phyloP scores from a whole-genome alignment of 2,797 vertebrate species.

The Phylloscopus collybita region DNA sequence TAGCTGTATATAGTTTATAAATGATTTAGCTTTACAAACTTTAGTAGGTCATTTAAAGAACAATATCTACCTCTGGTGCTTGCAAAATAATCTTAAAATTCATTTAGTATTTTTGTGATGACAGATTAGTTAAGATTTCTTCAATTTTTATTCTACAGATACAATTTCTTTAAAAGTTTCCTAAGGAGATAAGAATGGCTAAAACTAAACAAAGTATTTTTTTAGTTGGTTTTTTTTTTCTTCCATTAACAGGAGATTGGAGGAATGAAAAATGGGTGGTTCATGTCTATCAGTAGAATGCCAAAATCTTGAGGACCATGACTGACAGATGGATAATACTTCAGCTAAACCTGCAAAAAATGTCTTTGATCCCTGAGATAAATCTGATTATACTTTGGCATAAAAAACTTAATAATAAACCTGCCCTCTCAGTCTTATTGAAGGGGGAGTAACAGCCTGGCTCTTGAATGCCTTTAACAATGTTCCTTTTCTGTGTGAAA shows the following conservation, averaged over 20 bases:
- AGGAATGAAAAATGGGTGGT: not conserved
- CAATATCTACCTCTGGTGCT: not conserved
- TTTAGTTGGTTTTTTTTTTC: not conserved
- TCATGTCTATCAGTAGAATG: not conserved
- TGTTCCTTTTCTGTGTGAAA: not conserved
- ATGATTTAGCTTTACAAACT: conserved; percentile 38
- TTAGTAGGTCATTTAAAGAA: conserved; percentile 48
- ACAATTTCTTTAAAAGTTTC: not conserved
- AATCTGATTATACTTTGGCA: not conserved
- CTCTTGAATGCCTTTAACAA: not conserved
- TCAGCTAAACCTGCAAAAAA: not conserved
- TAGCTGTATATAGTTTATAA: conserved; percentile 13
- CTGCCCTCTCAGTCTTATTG: not conserved
- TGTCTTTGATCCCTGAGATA: not conserved
- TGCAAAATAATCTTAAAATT: not conserved
- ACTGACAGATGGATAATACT: not conserved
- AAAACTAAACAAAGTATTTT: not conserved
- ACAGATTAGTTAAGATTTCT: not conserved
- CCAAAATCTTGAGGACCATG: not conserved
- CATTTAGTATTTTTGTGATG: not conserved
- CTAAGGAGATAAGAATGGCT: not conserved
- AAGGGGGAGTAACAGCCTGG: not conserved
- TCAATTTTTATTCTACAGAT: not conserved
- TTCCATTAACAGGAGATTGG: not conserved
- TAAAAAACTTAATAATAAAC: not conserved